Percentiles rank a stretch among this genome's conserved stretches.
phyloP scores from a whole-genome alignment of 2,888 invertebrate genomes.

The Acleris emargana region DNA sequence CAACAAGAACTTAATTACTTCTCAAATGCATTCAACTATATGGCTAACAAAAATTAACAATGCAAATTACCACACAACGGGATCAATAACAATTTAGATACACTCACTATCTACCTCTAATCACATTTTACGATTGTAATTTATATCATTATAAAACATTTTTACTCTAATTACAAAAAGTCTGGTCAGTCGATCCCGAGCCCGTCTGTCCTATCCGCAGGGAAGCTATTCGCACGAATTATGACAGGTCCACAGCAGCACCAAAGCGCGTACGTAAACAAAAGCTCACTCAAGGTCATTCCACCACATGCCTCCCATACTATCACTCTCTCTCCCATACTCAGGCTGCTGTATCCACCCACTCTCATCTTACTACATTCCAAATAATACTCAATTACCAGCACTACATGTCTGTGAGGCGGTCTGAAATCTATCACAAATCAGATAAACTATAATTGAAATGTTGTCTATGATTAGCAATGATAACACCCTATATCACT shows the following conservation, averaged over 20 bases:
- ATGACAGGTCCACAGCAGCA: constrained; percentile 19
- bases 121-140: constrained; percentile 58
- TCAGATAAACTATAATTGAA: constrained; percentile 28
- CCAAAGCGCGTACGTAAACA: constrained; percentile 19
- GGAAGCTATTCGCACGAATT: constrained; percentile 9
- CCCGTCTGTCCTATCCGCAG: constrained; percentile 67
- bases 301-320: background rate
- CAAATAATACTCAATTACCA: constrained; percentile 37
- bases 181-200: constrained; percentile 76
- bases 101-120: constrained; percentile 70
- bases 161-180: constrained; percentile 63
- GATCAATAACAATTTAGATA: constrained; percentile 56
- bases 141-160: constrained; percentile 66
- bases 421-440: background rate
- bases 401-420: constrained; percentile 6
- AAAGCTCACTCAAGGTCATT: constrained; percentile 5
- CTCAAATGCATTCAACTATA: constrained; percentile 27
- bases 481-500: constrained; percentile 38
- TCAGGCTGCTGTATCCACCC: constrained; percentile 38
- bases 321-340: background rate
- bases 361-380: constrained; percentile 31
- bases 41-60: constrained; percentile 41
- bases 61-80: constrained; percentile 57
- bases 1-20: constrained; percentile 1
- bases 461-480: constrained; percentile 23